Base-by-base conservation (phyloP, 2,888 invertebrate species). In the Nemapogon koenigi region DNA sequence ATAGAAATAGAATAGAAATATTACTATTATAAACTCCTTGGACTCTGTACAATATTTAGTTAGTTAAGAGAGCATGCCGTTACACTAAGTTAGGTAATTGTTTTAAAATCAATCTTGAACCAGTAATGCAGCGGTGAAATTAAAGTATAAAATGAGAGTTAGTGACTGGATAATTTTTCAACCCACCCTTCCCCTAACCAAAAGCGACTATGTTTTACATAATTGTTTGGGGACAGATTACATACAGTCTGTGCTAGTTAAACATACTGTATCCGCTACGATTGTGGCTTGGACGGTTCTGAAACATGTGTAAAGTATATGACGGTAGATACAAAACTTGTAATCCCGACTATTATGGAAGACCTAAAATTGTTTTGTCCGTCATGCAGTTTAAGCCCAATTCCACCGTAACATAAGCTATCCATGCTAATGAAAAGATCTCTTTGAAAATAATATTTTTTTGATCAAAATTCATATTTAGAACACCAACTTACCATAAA, bases 211-310 rank as follows among this genome's bases (percentile, higher is more conserved):
- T n/a, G n/a, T n/a, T 27, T 11, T n/a, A 27, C 28, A 27, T 27
- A 27, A 13, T n/a, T n/a, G n/a, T n/a, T n/a, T n/a, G n/a, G 51
- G 53, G 51, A 62, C 53, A 57, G 47, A 51, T 51, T 35, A 59
- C 50, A 53, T 55, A 51, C 46, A 55, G 45, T 51, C 50, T 46
- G 42, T 37, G 45, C 42, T 38, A 8, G 22, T 43, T 48, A 47
- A 35, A 37, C 43, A 42, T 43, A 44, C 40, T 42, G 59, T 62
- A 63, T 65, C 66, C 68, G 59, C 46, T 43, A 57, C 60, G 51
- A 53, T 46, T 67, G 72, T 73, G 75, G 59, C 62, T 53, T 68
- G 69, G 72, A 75, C 17, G 31, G 15, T 11, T 3, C 15, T 28
- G 13, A 7, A 28, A 28, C 15, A 11, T 8, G 15, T 28, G 4